These are phyloP conservation scores for Lepus timidus DNA, from an alignment of 2,113 vertebrate species.

Conservation along the genomic window DNA sequence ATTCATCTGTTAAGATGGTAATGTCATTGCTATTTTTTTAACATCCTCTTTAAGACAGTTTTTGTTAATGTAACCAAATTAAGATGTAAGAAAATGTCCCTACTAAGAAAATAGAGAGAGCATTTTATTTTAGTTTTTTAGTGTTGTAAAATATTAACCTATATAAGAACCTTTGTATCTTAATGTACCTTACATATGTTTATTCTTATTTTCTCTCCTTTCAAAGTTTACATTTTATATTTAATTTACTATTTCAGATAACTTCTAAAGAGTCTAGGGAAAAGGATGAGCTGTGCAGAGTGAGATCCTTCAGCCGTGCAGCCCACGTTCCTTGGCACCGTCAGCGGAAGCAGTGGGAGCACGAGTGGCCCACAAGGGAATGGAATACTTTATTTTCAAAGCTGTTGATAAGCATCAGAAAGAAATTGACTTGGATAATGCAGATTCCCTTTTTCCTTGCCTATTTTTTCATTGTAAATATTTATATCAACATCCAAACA, in stretches of 20 bases:
- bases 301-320: not conserved
- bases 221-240: constrained; percentile 76
- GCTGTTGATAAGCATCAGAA: constrained; percentile 67
- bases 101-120: constrained; percentile 76
- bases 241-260: constrained; percentile 63
- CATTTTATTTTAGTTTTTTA: constrained; percentile 73
- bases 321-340: not conserved
- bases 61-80: constrained; percentile 82
- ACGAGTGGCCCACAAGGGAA: constrained; percentile 29
- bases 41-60: constrained; percentile 74
- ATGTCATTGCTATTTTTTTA: constrained; percentile 62
- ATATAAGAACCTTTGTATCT: constrained; percentile 78
- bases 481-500: constrained; percentile 80
- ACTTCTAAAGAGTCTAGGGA: constrained; percentile 61
- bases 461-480: constrained; percentile 86
- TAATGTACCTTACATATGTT: constrained; percentile 54
- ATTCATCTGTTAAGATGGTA: not conserved
- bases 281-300: not conserved
- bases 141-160: constrained; percentile 81
- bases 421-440: constrained; percentile 65
- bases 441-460: constrained; percentile 76
- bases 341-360: not conserved
- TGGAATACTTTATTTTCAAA: constrained; percentile 76
- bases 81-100: constrained; percentile 61
- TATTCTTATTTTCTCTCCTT: constrained; percentile 68